A percentile compares a stretch with the other conserved stretches of the same genome.
Evolutionary conservation across 64 coral and sea anemone species (phyloP).

Genomic region (Astreopora myriophthalma): DNA sequence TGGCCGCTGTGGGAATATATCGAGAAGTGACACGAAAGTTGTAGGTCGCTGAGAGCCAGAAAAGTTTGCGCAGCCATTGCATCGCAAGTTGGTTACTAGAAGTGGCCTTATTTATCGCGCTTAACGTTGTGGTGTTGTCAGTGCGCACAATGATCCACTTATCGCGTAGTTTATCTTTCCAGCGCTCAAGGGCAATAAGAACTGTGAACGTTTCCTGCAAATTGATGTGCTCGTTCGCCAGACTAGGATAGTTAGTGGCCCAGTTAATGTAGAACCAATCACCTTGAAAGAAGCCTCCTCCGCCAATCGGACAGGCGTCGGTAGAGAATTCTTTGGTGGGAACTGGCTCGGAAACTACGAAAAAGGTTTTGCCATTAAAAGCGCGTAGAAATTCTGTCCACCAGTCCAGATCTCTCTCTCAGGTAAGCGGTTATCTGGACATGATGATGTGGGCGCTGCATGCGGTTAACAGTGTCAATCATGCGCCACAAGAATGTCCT

Average conservation of each 20-base stretch:
- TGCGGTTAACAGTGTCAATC: slow-evolving; percentile 48
- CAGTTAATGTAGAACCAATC: slow-evolving; percentile 49
- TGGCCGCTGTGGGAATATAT: neutral
- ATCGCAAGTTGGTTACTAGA: neutral
- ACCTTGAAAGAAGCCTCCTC: neutral
- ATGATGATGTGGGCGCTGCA: slow-evolving; percentile 35
- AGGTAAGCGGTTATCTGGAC: neutral
- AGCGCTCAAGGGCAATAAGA: neutral
- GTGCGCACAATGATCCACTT: slow-evolving; percentile 7
- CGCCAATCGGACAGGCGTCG: slow-evolving; percentile 14
- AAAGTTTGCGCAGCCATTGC: neutral
- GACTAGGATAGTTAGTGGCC: neutral
- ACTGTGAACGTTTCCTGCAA: neutral
- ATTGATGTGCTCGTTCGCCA: slow-evolving; percentile 14
- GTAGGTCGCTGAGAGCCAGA: neutral
- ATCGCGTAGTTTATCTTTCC: neutral
- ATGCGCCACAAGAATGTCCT: slow-evolving; percentile 30
- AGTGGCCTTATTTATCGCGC: neutral
- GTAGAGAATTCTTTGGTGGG: slow-evolving; percentile 4
- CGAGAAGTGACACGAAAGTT: neutral
- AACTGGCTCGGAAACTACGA: neutral
- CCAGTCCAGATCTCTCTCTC: slow-evolving; percentile 11
- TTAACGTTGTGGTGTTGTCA: neutral
- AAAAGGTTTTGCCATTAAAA: slow-evolving; percentile 46
- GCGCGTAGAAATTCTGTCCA: slow-evolving; percentile 9